phyloP scores from a whole-genome alignment of 2,113 vertebrate species.

The Ailuropoda melanoleuca region DNA sequence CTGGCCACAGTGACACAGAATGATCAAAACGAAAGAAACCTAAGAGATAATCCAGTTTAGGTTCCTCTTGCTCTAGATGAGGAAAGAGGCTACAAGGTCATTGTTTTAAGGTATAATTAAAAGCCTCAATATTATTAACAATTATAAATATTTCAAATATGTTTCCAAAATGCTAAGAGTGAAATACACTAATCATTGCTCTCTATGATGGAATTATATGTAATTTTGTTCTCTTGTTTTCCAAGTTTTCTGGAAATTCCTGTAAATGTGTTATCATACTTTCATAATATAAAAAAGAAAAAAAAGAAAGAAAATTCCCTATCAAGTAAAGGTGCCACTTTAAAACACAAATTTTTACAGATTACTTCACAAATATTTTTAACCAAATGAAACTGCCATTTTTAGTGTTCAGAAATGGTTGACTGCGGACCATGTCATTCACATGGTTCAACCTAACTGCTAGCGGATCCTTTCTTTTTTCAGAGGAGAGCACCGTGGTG shows the following conservation, averaged over 20 bases:
- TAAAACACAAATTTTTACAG: neutral
- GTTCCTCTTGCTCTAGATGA: neutral
- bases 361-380: neutral
- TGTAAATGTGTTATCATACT: neutral
- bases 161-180: neutral
- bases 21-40: neutral
- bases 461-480: too few species aligned
- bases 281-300: neutral
- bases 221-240: neutral
- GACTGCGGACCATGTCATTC: neutral
- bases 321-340: neutral
- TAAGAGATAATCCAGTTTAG: neutral
- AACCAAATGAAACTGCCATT: neutral
- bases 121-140: neutral
- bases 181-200: neutral
- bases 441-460: neutral
- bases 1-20: neutral
- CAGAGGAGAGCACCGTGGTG: neutral
- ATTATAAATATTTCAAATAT: constrained; percentile 16
- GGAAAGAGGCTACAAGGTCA: neutral
- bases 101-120: neutral
- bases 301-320: neutral
- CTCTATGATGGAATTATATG: neutral
- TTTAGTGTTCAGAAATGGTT: neutral
- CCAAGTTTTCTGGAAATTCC: neutral